phyloP scores from a whole-genome alignment of 2,888 invertebrate genomes.

The Gari tellinella region DNA sequence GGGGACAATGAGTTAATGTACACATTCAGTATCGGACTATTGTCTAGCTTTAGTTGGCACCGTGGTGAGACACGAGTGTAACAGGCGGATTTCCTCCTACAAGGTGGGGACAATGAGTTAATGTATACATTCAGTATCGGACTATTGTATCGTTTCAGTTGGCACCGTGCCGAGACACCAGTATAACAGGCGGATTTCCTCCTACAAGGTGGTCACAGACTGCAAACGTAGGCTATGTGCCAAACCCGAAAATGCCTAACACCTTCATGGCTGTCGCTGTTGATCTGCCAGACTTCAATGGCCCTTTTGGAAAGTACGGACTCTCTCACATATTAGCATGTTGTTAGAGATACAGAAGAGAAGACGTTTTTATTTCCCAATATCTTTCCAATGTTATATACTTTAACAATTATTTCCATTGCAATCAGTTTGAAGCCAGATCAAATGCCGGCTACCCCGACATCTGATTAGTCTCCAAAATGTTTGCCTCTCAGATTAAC shows the following conservation, averaged over 20 bases:
- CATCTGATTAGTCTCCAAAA: no score
- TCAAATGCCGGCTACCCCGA: no score
- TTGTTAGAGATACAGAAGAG: no score
- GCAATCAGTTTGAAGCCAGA: no score
- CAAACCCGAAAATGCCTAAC: slow-evolving; percentile 66
- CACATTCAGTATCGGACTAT: background rate
- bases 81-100: slow-evolving; percentile 24
- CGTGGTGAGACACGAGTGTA: background rate
- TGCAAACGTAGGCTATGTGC: slow-evolving; percentile 71
- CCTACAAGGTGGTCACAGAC: slow-evolving; percentile 76
- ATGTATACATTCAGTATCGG: background rate
- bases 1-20: background rate
- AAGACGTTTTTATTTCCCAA: no score
- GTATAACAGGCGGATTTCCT: slow-evolving; percentile 58
- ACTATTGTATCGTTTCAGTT: slow-evolving; percentile 10
- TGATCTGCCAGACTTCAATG: slow-evolving; percentile 74
- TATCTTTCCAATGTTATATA: background rate
- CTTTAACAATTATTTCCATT: no score
- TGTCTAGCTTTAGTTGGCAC: no score
- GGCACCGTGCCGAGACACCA: slow-evolving; percentile 34
- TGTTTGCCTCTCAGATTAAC: no score
- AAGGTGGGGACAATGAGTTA: slow-evolving; percentile 57
- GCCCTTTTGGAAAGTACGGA: slow-evolving; percentile 67
- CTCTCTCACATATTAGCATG: no score
- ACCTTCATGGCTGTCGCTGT: slow-evolving; percentile 79